phyloP scores from a whole-genome alignment of 2,113 vertebrate genomes.

The Microtus richardsoni region DNA sequence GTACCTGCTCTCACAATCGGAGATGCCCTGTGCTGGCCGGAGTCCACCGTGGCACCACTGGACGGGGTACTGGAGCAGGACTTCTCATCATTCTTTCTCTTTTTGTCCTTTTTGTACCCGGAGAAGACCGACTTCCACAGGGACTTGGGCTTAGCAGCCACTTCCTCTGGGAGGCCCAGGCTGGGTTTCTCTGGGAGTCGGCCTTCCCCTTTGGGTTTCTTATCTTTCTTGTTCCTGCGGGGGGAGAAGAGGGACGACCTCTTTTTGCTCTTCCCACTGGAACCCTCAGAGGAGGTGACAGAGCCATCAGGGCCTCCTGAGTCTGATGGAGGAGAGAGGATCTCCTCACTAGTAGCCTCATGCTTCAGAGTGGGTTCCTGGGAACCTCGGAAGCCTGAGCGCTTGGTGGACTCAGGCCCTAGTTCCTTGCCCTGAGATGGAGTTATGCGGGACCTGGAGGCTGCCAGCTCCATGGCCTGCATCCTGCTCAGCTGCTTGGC shows the following conservation, averaged over 20 bases:
- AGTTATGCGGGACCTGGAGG: slow-evolving; percentile 80
- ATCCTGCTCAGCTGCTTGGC: slow-evolving; percentile 94
- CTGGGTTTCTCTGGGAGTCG: slow-evolving; percentile 86
- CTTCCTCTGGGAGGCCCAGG: slow-evolving; percentile 85
- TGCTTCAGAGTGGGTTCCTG: slow-evolving; percentile 87
- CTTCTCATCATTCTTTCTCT: slow-evolving; percentile 94
- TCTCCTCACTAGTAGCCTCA: slow-evolving; percentile 87
- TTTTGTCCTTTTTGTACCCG: slow-evolving; percentile 98
- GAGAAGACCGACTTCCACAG: slow-evolving; percentile 98
- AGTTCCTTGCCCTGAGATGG: slow-evolving; percentile 86
- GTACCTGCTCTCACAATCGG: slow-evolving; percentile 89
- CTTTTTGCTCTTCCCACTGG: slow-evolving; percentile 95
- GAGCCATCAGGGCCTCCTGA: slow-evolving; percentile 92
- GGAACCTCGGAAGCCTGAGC: slow-evolving; percentile 84
- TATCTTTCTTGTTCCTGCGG: slow-evolving; percentile 97
- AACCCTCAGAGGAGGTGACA: slow-evolving; percentile 93
- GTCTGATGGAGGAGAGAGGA: slow-evolving; percentile 85
- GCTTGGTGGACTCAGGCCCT: slow-evolving; percentile 81
- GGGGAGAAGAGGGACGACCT: slow-evolving; percentile 97
- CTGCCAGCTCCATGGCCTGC: slow-evolving; percentile 91
- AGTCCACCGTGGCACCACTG: slow-evolving; percentile 93
- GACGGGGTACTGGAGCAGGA: slow-evolving; percentile 95
- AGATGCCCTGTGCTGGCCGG: slow-evolving; percentile 89
- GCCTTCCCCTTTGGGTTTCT: slow-evolving; percentile 94
- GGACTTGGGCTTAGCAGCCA: slow-evolving; percentile 92